Evolutionary conservation across 2,797 vertebrate species (phyloP).

Genomic region (Lutjanus campechanus): DNA sequence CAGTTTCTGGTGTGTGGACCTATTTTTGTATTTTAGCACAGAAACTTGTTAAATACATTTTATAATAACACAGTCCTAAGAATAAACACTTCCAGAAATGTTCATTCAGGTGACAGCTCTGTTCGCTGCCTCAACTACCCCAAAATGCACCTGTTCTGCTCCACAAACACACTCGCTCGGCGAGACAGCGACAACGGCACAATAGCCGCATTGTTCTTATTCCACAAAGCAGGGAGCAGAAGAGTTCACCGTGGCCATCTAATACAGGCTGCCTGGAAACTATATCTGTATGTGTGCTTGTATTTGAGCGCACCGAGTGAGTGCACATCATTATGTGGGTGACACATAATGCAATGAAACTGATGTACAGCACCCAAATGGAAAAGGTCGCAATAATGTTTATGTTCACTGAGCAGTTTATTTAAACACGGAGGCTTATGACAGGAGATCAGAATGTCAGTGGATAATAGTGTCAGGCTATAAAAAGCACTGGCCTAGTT

Average conservation of each 20-base stretch:
- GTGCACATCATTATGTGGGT: not conserved
- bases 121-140: not conserved
- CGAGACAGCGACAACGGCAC: slow-evolving; percentile 53
- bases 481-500: slow-evolving; percentile 48
- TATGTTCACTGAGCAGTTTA: not conserved
- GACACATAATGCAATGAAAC: slow-evolving; percentile 15
- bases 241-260: slow-evolving; percentile 48
- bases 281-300: slow-evolving; percentile 1
- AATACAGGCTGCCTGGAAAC: slow-evolving; percentile 13
- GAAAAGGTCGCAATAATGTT: slow-evolving; percentile 12
- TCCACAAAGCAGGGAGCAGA: slow-evolving; percentile 40
- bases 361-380: not conserved
- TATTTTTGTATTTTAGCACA: not conserved
- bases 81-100: slow-evolving; percentile 2
- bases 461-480: slow-evolving; percentile 22
- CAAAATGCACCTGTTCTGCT: slow-evolving; percentile 42
- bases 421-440: not conserved
- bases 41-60: not conserved
- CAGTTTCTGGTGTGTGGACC: too few species aligned
- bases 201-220: slow-evolving; percentile 61
- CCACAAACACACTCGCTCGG: slow-evolving; percentile 39
- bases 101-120: not conserved
- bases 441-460: not conserved
- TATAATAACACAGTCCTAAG: not conserved
- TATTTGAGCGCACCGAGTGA: not conserved